Conservation (phyloP, 2,888 invertebrate genomes). For the Diarsia mendica region DNA sequence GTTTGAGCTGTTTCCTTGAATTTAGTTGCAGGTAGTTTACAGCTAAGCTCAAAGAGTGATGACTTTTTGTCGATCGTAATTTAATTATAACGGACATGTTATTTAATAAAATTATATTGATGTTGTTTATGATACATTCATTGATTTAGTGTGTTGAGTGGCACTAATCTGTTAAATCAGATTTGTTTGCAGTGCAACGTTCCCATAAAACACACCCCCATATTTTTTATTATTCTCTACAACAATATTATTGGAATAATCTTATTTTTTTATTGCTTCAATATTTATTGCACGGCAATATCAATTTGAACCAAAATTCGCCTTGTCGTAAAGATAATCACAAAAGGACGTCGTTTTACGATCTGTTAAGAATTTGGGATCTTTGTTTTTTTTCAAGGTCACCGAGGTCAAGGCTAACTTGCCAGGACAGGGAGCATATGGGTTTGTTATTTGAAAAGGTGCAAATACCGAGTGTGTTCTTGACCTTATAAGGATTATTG, state of each 20-base stretch:
- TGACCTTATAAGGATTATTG: conserved; percentile 53
- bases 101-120: background rate
- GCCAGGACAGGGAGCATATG: conserved; percentile 19
- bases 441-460: conserved; percentile 40
- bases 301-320: conserved; percentile 34
- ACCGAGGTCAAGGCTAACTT: conserved; percentile 41
- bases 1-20: background rate
- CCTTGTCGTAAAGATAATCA: conserved; percentile 59
- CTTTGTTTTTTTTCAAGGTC: conserved; percentile 49
- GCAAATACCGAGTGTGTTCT: conserved; percentile 43
- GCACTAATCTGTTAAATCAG: background rate
- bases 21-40: background rate
- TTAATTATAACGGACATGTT: background rate
- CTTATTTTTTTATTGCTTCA: conserved; percentile 30
- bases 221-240: conserved; percentile 22
- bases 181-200: conserved; percentile 1
- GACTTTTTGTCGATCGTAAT: background rate
- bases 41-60: background rate
- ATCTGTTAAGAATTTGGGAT: conserved; percentile 60
- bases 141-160: background rate
- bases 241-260: conserved; percentile 9
- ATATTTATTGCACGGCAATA: conserved; percentile 51
- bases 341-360: conserved; percentile 49
- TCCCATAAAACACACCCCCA: background rate
- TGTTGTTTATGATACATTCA: background rate